Base-by-base conservation (phyloP, 1,140 invertebrate genomes). In the Megalonaias nervosa region DNA sequence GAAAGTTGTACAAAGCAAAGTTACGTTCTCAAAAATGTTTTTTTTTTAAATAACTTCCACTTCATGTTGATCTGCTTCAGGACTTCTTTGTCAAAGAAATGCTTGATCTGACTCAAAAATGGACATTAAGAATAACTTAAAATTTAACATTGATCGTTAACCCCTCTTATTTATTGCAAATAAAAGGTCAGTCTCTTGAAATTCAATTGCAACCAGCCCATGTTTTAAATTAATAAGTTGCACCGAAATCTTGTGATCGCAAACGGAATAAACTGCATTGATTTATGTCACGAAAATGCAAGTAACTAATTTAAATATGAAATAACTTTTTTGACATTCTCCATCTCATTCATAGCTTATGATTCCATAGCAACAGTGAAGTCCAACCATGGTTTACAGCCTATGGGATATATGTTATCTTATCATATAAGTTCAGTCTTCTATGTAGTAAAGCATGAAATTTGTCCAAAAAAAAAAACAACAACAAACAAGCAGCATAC, bases 401-500 rank as follows among this genome's bases (percentile, higher is more conserved):
- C 11, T 12, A 14, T 67, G 17, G 64, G 72, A 19, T 56, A 38
- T 57, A 66, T 62, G 15, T 57, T 74, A 57, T 1, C 61, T 16
- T 57, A 31, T 58, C 64, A 38, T 68, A 67, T 65, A 61, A 19
- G 12, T 68, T 56, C 59, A 57, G 58, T 73, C 71, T 56, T 67
- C 23, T 21, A 73, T 73, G 16, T 56, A 48, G 13, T 56, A 14
- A 19, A 71, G 71, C 59, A 68, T 68, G 23, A 78, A 81, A 0
- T 19, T 26, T 14, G 80, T 70, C 31, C 77, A 60, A 70, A 78
- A 81, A 67, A 71, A 75, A 31, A n/a, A n/a, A n/a, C n/a, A 2
- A 2, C 1, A 31, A 31, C 1, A 31, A 31, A 31, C 1, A 31
- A 31, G 5, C 1, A 31, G 5, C 1, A 31, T 31, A 5, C 31